Evolutionary conservation across 2,113 vertebrate genomes (phyloP).

Genomic region (Mobula birostris): DNA sequence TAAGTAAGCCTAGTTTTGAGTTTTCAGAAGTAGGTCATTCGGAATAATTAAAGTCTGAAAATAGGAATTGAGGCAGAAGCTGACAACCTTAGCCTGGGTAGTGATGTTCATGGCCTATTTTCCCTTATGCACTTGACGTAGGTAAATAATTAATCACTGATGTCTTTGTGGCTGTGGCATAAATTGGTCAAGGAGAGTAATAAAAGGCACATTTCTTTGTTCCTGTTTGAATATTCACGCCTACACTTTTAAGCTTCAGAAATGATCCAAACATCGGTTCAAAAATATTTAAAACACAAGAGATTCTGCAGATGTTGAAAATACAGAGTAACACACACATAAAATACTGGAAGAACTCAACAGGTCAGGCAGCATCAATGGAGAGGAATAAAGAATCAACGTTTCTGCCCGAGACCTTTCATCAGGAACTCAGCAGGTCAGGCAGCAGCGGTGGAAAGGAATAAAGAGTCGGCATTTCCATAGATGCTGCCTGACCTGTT

Average conservation of each 20-base stretch:
- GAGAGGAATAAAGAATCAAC: too few relatives aligned
- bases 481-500: too few relatives aligned
- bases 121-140: neutral
- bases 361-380: too few relatives aligned
- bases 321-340: too few relatives aligned
- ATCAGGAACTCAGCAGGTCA: too few relatives aligned
- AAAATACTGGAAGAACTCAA: too few relatives aligned
- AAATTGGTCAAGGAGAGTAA: neutral
- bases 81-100: conserved; percentile 23
- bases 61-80: neutral
- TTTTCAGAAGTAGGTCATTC: conserved; percentile 18
- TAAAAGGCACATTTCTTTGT: neutral
- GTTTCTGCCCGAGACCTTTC: too few relatives aligned
- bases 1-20: neutral
- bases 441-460: too few relatives aligned
- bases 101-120: conserved; percentile 17
- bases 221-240: neutral
- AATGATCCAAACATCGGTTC: neutral
- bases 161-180: neutral
- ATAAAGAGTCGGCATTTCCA: too few relatives aligned
- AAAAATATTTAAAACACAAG: neutral
- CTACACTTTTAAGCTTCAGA: neutral
- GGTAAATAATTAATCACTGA: neutral
- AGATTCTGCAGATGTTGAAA: too few relatives aligned
- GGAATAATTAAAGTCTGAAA: conserved; percentile 32